These are phyloP conservation scores for Carpatolechia fugitivella DNA, from an alignment of 2,888 invertebrate species.

Conservation along the genomic window DNA sequence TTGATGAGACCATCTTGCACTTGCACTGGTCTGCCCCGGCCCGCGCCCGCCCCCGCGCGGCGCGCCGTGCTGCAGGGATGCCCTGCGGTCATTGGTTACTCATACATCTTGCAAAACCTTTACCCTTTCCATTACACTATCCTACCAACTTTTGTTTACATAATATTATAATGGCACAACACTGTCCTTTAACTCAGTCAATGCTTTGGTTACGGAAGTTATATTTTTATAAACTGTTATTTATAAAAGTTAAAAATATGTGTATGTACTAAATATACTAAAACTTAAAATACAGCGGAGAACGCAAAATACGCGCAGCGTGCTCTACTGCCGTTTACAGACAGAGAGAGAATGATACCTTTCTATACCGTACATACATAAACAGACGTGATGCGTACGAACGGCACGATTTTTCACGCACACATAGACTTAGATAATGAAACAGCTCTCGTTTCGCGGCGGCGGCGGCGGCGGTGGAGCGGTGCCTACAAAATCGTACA, in stretches of 20 bases:
- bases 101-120: constrained; percentile 63
- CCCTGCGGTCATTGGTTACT: constrained; percentile 68
- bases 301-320: constrained; percentile 45
- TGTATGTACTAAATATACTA: constrained; percentile 7
- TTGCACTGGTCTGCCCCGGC: constrained; percentile 32
- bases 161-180: constrained; percentile 41
- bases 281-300: constrained; percentile 30
- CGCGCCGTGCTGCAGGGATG: constrained; percentile 56
- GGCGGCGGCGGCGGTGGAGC: not conserved
- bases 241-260: not conserved
- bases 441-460: constrained; percentile 13
- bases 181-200: constrained; percentile 32
- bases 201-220: not conserved
- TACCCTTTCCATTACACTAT: constrained; percentile 51
- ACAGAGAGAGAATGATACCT: constrained; percentile 47
- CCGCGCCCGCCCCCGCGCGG: constrained; percentile 45
- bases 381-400: constrained; percentile 13
- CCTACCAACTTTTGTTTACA: constrained; percentile 47
- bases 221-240: not conserved
- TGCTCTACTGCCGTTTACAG: constrained; percentile 39
- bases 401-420: constrained; percentile 16
- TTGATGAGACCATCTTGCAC: constrained; percentile 21
- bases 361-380: constrained; percentile 21
- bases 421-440: constrained; percentile 17
- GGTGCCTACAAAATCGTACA: constrained; percentile 6